Evolutionary conservation across 2,113 vertebrate genomes (phyloP), one percentile per base, ranked within the genome.

Genomic region (Calyptommatus sinebrachiatus): DNA sequence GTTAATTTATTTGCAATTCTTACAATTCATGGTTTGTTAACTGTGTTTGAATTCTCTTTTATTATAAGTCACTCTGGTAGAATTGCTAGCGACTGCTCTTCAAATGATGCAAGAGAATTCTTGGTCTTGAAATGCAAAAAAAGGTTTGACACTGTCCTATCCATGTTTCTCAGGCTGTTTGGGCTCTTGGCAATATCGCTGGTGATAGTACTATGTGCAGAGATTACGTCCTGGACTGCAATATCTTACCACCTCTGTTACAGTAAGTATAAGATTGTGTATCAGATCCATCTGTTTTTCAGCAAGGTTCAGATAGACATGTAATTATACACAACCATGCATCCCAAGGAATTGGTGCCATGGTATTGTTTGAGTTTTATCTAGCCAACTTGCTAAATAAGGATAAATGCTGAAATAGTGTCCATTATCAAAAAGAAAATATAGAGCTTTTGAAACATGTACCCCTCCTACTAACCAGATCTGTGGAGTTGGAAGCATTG

Each of bases 141-240:
- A 20, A 24, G 11, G 16, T 80, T 68, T 68, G 18, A 45, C 41
- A 1, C 35, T 61, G 20, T 46, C 24, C 21, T 5, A 26, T 85
- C 22, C 81, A 79, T 91, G 89, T 85, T 68, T 67, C 89, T 78
- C 94, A 99, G 98, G 98, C 98, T 67, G 98, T 99, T 70, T 99
- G 98, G 98, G 98, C 98, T 83, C 94, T 99, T 83, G 98, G 98
- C 79, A 99, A 99, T 93, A 99, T 99, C 87, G 98, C 98, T 91
- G 98, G 98, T 81, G 98, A 99, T 86, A 99, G 97, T 91, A 98
- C 98, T 79, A 97, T 98, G 96, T 99, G 98, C 94, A 95, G 98
- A 89, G 97, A 99, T 88, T 99, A 98, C 76, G 98, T 99, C 68
- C 93, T 99, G 92, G 97, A 99, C 94, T 99, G 98, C 93, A 97